phyloP scores from a whole-genome alignment of 1,140 invertebrate genomes.

The Leucophenga varia region DNA sequence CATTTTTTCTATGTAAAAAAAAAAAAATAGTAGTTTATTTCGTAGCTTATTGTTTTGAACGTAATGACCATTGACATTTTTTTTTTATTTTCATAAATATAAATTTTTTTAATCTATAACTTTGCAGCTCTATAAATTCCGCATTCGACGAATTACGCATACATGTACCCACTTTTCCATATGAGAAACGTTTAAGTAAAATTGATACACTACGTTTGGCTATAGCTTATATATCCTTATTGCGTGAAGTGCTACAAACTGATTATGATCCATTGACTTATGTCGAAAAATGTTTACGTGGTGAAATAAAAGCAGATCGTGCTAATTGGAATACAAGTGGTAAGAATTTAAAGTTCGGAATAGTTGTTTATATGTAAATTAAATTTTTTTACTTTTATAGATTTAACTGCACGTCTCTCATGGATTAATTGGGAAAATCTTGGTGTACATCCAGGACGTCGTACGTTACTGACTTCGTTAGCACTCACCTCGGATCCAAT shows the following conservation, averaged over 20 bases:
- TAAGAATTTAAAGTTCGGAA: slow-evolving; percentile 56
- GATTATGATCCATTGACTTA: slow-evolving; percentile 91
- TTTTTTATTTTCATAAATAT: slow-evolving; percentile 1
- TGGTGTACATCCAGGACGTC: slow-evolving; percentile 84
- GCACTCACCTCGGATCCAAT: slow-evolving; percentile 77
- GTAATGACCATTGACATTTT: background rate
- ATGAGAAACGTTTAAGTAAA: slow-evolving; percentile 96
- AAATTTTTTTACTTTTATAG: slow-evolving; percentile 64
- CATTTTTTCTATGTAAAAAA: slow-evolving; percentile 33
- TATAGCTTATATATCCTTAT: slow-evolving; percentile 94
- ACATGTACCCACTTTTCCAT: slow-evolving; percentile 97
- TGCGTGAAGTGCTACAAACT: slow-evolving; percentile 86
- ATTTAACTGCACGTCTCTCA: slow-evolving; percentile 92
- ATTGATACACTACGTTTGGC: slow-evolving; percentile 94
- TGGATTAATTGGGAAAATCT: slow-evolving; percentile 99
- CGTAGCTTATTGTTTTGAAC: no score
- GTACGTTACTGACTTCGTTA: slow-evolving; percentile 80
- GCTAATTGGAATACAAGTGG: slow-evolving; percentile 96
- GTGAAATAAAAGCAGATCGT: slow-evolving; percentile 82
- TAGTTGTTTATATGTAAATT: background rate
- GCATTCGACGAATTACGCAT: slow-evolving; percentile 94
- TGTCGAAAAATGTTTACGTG: slow-evolving; percentile 87
- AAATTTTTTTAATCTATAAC: no score
- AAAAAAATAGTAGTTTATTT: background rate
- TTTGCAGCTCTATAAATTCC: slow-evolving; percentile 95